phyloP scores from a whole-genome alignment of 2,888 invertebrate genomes.

The Phortica magna region DNA sequence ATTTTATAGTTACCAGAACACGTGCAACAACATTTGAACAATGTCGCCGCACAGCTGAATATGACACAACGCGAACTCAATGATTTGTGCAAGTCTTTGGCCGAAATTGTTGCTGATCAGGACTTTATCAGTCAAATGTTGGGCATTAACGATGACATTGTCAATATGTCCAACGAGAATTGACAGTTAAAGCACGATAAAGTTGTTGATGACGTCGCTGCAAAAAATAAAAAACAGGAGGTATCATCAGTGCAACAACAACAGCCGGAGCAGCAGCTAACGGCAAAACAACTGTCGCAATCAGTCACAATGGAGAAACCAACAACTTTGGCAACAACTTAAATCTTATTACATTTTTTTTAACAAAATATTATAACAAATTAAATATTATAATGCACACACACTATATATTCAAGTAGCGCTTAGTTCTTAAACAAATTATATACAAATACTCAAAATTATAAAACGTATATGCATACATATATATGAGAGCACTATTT shows the following conservation, averaged over 20 bases:
- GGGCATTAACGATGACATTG: constrained; percentile 89
- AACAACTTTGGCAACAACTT: constrained; percentile 17
- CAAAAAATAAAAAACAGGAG: neutral
- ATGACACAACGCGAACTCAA: constrained; percentile 83
- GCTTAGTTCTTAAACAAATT: constrained; percentile 25
- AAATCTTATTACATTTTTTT: neutral
- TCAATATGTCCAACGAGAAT: constrained; percentile 86
- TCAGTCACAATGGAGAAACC: neutral
- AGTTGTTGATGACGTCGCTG: constrained; percentile 55
- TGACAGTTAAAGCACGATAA: constrained; percentile 79
- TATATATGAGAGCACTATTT: neutral
- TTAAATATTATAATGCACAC: constrained; percentile 2
- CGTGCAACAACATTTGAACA: constrained; percentile 81
- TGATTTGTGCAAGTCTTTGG: constrained; percentile 82
- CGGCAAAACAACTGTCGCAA: neutral
- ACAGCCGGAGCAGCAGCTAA: neutral
- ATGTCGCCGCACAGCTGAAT: constrained; percentile 87
- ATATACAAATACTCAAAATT: constrained; percentile 22
- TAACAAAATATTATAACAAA: neutral
- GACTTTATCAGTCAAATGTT: constrained; percentile 87
- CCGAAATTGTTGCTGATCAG: constrained; percentile 84
- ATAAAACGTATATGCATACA: neutral
- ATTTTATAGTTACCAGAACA: constrained; percentile 81
- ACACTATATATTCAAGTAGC: constrained; percentile 29
- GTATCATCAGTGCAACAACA: neutral